These are phyloP conservation scores for Acanthis flammea DNA, from an alignment of 2,797 vertebrate species.

Conservation along the genomic window DNA sequence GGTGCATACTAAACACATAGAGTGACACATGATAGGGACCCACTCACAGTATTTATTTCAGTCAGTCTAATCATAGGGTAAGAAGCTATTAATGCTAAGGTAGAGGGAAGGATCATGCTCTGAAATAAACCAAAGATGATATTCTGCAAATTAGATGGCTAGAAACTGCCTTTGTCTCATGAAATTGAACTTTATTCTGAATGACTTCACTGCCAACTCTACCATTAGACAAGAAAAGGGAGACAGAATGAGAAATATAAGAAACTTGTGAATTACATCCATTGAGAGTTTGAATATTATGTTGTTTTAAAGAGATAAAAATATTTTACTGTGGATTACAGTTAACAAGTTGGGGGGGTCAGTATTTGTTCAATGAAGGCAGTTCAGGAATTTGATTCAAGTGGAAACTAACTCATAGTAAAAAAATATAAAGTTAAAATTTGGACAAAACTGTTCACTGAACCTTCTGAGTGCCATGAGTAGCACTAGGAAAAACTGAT, in stretches of 20 bases:
- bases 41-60: background rate
- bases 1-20: background rate
- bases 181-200: background rate
- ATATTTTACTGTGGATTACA: background rate
- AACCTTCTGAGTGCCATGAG: background rate
- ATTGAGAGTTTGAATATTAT: background rate
- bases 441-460: background rate
- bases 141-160: background rate
- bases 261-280: background rate
- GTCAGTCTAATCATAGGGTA: background rate
- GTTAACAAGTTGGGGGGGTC: fast-evolving
- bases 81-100: background rate
- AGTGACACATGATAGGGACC: background rate
- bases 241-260: background rate
- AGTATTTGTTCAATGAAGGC: background rate
- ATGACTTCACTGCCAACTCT: background rate
- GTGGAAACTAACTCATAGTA: background rate
- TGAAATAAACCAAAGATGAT: background rate
- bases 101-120: background rate
- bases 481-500: background rate
- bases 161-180: background rate
- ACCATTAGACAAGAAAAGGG: background rate
- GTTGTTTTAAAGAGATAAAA: background rate
- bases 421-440: background rate
- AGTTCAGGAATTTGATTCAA: background rate